Evolutionary conservation across 2,113 vertebrate species (phyloP).

Genomic region (Nibea albiflora): DNA sequence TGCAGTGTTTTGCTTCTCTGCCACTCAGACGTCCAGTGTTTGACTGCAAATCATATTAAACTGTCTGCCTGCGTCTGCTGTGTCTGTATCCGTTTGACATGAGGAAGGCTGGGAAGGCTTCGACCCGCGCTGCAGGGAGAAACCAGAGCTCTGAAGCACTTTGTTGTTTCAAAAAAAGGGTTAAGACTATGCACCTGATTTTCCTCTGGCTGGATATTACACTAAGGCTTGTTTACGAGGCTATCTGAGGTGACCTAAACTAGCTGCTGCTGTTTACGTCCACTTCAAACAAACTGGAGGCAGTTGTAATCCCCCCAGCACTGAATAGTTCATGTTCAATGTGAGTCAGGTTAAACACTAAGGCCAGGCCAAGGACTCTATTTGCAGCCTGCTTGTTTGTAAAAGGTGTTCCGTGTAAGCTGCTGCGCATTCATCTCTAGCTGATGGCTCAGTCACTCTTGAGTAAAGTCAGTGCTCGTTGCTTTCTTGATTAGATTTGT

Average conservation of each 20-base stretch:
- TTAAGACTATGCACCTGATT: constrained; percentile 30
- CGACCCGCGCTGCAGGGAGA: background rate
- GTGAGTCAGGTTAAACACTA: constrained; percentile 19
- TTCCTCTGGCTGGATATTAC: constrained; percentile 15
- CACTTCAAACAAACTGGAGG: constrained; percentile 37
- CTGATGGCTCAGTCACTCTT: background rate
- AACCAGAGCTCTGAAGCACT: background rate
- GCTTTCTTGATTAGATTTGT: background rate
- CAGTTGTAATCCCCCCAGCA: constrained; percentile 26
- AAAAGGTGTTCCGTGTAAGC: background rate
- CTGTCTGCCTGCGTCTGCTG: background rate
- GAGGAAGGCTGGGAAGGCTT: background rate
- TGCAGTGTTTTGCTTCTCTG: background rate
- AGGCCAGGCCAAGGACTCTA: background rate
- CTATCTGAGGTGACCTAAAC: constrained; percentile 19
- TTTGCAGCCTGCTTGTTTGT: constrained; percentile 25
- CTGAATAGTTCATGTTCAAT: background rate
- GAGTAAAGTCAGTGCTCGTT: background rate
- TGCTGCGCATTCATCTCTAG: background rate
- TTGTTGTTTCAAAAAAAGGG: constrained; percentile 4
- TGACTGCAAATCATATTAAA: background rate
- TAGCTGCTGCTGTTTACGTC: constrained; percentile 39
- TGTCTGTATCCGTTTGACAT: background rate
- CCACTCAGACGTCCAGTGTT: background rate
- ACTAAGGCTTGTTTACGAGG: background rate